Base-by-base conservation (phyloP, 2,797 vertebrate species). In the Sebastes aleutianus region DNA sequence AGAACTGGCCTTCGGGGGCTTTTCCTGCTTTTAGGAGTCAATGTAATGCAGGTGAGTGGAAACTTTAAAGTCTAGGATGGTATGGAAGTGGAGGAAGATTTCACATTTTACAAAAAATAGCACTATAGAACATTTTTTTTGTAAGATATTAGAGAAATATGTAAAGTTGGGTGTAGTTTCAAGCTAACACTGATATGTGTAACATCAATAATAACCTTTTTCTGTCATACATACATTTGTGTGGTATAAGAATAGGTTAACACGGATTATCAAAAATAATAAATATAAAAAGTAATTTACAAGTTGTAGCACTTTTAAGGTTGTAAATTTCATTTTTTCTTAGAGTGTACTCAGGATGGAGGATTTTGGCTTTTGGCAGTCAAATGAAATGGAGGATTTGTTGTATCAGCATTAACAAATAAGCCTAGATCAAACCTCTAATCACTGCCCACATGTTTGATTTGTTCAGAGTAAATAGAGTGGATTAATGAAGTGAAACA, bases 1-100 rank as follows among this genome's bases (percentile, higher is more conserved):
- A 88, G 85, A 91, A 85, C 36, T 85, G 84, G 83, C 89, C 92
- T 94, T 94, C 82, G 66, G 89, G 93, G 91, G 79, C 78, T 89
- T 92, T 83, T 83, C 54, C 81, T 80, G 85, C 75, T 87, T 86
- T 85, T 87, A 82, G 83, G 84, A 93, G 85, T 89, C 84, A 93
- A 93, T 91, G 84, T 76, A 76, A 85, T 84, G 82, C 91, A 93
- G 89, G 91, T 93, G 92, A 94, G 82, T 27, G 47, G 70, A 85
- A 78, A 67, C 68, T 78, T 87, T 76, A 63, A 86, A 74, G 76
- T 80, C 82, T 56, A 67, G 70, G 29, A 67, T 84, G 61, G 57
- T 74, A 66, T 64, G n/a, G 20, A 64, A 68, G 11, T 26, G 32
- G 22, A 75, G 27, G 18, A 79, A 34, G 39, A 70, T 81, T 53